Percentiles rank a stretch among this genome's conserved stretches.
These are phyloP conservation scores for Heterodera schachtii DNA, from an alignment of 1,140 invertebrate species.

Conservation along the genomic window DNA sequence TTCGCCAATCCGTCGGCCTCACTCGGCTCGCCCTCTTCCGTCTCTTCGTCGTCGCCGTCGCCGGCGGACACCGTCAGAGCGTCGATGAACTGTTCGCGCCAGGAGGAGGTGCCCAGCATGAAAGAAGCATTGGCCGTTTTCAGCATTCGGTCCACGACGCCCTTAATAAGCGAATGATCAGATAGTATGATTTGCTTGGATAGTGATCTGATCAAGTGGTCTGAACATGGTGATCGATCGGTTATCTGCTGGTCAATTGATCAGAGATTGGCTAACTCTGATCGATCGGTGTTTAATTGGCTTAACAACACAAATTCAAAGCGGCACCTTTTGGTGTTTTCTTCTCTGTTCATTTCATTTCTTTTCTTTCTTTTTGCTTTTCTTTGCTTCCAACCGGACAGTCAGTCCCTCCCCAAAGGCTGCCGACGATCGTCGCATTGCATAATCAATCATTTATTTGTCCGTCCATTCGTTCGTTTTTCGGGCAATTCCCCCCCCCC, in stretches of 20 bases:
- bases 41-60: slow-evolving; percentile 67
- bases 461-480: background rate
- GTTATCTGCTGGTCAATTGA: too few relatives aligned
- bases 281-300: too few relatives aligned
- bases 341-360: background rate
- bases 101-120: slow-evolving; percentile 90
- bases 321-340: too few relatives aligned
- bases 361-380: background rate
- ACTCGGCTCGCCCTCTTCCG: slow-evolving; percentile 69
- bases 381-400: background rate
- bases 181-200: too few relatives aligned
- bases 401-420: background rate
- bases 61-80: slow-evolving; percentile 71
- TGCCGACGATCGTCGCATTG: background rate
- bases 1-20: slow-evolving; percentile 18
- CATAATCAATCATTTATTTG: background rate
- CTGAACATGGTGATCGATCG: too few relatives aligned
- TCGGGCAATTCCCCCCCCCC: background rate
- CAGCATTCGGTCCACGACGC: slow-evolving; percentile 93
- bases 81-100: slow-evolving; percentile 97
- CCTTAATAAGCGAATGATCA: slow-evolving; percentile 72
- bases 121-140: slow-evolving; percentile 91
- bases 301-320: too few relatives aligned
- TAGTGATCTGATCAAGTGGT: too few relatives aligned
- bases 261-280: too few relatives aligned